Conservation (phyloP, 2,113 vertebrate genomes). For the Pogonocichla stellata region DNA sequence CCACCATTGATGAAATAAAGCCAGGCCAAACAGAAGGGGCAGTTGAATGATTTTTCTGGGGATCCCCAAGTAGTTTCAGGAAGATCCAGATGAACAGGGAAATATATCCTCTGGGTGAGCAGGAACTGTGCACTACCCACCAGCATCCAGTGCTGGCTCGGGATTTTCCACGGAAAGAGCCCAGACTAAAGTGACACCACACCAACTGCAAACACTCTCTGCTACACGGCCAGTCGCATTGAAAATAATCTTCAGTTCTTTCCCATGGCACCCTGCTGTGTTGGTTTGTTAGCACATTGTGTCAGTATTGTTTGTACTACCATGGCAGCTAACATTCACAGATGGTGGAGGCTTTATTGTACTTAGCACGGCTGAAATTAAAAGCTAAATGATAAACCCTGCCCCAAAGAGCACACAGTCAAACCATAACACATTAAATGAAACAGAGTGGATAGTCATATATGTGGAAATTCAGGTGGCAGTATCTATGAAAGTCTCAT, state of each 20-base stretch:
- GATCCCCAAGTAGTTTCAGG: neutral
- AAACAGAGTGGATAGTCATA: neutral
- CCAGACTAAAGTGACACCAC: conserved; percentile 15
- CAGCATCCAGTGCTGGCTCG: neutral
- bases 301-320: conserved; percentile 17
- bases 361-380: neutral
- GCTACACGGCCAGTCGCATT: neutral
- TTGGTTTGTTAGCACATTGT: conserved; percentile 39
- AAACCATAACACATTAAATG: neutral
- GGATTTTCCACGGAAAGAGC: conserved; percentile 1
- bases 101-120: neutral
- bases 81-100: neutral
- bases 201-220: conserved; percentile 13
- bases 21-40: neutral
- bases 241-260: conserved; percentile 13
- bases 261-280: conserved; percentile 39
- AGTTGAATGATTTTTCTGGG: neutral
- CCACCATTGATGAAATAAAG: neutral
- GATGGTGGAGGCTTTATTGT: neutral
- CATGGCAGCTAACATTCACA: neutral
- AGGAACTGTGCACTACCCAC: neutral
- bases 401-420: neutral
- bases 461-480: neutral
- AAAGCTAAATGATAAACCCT: neutral
- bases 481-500: neutral